These are phyloP conservation scores for Cephus pygmeus DNA, from an alignment of 2,888 invertebrate species.

Conservation along the genomic window DNA sequence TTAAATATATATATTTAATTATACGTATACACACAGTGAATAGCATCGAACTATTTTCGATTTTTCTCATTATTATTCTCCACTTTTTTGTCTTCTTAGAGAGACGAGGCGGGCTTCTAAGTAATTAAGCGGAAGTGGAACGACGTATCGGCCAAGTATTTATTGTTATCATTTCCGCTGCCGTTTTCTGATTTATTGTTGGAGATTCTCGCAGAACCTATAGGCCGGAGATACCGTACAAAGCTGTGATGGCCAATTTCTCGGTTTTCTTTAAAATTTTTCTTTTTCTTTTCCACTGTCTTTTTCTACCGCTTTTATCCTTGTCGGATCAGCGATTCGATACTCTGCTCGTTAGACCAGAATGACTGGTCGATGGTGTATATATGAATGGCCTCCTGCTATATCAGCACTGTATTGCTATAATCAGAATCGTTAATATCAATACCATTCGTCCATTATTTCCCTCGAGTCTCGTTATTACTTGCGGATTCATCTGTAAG, in stretches of 20 bases:
- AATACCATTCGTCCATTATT: neutral
- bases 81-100: neutral
- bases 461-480: neutral
- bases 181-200: neutral
- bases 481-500: neutral
- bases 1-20: neutral
- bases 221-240: neutral
- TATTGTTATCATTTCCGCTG: neutral
- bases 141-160: neutral
- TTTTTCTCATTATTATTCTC: neutral
- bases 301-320: neutral
- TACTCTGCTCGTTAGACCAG: neutral
- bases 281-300: neutral
- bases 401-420: neutral
- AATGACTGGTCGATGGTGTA: neutral
- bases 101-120: neutral
- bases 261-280: neutral
- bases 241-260: neutral
- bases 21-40: neutral
- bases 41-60: neutral
- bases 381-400: neutral
- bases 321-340: neutral
- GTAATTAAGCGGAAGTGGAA: neutral
- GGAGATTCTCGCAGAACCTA: neutral
- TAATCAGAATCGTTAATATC: neutral